phyloP scores from a whole-genome alignment of 2,797 vertebrate species.

The Cercopithecus hamlyni region DNA sequence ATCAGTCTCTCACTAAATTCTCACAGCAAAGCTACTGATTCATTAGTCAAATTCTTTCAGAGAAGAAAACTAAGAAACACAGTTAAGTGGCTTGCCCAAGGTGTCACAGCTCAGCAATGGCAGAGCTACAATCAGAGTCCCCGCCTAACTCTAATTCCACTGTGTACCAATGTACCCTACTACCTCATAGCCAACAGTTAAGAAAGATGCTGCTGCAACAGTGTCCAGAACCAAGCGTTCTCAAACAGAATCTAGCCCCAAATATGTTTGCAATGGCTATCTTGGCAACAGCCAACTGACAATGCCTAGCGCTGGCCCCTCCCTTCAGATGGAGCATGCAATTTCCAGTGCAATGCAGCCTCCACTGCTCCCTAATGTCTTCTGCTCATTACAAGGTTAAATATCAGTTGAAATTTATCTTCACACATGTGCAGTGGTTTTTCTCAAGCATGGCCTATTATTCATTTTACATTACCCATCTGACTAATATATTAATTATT shows the following conservation, averaged over 20 bases:
- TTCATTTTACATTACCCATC: background rate
- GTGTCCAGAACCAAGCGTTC: background rate
- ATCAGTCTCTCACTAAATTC: background rate
- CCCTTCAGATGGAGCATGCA: background rate
- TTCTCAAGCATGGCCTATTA: background rate
- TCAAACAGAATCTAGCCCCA: background rate
- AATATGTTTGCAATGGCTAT: background rate
- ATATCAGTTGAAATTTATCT: background rate
- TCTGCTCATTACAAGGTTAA: background rate
- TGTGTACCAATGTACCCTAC: background rate
- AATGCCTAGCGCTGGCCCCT: background rate
- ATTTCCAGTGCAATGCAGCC: background rate
- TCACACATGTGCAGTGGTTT: background rate
- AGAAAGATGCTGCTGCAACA: background rate
- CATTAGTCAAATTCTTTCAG: background rate
- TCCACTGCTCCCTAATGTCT: slow-evolving; percentile 1
- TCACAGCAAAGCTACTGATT: background rate
- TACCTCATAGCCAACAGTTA: background rate
- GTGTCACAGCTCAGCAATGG: background rate
- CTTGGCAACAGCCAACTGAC: background rate
- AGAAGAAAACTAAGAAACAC: background rate
- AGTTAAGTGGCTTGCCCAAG: background rate
- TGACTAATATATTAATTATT: background rate
- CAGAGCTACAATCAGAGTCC: background rate
- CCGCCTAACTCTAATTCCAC: background rate